Percentiles rank a stretch among this genome's conserved stretches.
Conservation (phyloP, 2,797 vertebrate genomes). For the Crenuchus spilurus region DNA sequence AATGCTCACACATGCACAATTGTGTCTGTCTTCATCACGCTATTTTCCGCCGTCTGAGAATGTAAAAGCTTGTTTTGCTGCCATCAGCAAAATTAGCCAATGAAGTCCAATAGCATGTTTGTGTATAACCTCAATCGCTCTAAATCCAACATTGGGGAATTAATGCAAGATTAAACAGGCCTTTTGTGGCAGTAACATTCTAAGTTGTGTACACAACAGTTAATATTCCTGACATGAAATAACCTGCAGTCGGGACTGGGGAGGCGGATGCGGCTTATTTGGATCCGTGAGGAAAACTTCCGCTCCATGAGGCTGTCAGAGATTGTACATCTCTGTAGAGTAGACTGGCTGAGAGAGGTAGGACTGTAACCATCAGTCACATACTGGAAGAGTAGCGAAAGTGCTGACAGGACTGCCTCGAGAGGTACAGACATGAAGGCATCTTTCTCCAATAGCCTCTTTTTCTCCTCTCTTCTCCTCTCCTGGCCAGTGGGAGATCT, state of each 20-base stretch:
- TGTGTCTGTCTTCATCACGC: conserved; percentile 42
- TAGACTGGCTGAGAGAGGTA: not conserved
- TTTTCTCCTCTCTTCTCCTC: conserved; percentile 50
- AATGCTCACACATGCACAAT: conserved; percentile 36
- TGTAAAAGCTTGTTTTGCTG: conserved; percentile 69
- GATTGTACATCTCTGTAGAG: not conserved
- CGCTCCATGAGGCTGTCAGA: not conserved
- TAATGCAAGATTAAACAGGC: conserved; percentile 60
- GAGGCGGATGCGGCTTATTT: conserved; percentile 1
- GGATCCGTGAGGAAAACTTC: conserved; percentile 14
- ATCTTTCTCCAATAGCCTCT: not conserved
- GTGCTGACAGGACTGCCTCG: conserved; percentile 20
- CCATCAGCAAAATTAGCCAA: conserved; percentile 62
- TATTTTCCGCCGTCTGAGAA: conserved; percentile 63
- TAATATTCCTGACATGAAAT: conserved; percentile 60
- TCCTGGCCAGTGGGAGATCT: conserved; percentile 37
- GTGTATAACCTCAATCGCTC: conserved; percentile 66
- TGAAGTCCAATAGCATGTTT: conserved; percentile 50
- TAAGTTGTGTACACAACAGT: conserved; percentile 71
- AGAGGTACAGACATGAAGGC: conserved; percentile 13
- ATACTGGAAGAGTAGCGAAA: conserved; percentile 11
- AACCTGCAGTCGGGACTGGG: conserved; percentile 48
- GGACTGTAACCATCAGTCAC: conserved; percentile 9
- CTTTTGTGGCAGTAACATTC: conserved; percentile 63
- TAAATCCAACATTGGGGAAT: conserved; percentile 68